These are phyloP conservation scores for Propithecus deckenii DNA, from an alignment of 2,797 vertebrate genomes.

Conservation along the genomic window DNA sequence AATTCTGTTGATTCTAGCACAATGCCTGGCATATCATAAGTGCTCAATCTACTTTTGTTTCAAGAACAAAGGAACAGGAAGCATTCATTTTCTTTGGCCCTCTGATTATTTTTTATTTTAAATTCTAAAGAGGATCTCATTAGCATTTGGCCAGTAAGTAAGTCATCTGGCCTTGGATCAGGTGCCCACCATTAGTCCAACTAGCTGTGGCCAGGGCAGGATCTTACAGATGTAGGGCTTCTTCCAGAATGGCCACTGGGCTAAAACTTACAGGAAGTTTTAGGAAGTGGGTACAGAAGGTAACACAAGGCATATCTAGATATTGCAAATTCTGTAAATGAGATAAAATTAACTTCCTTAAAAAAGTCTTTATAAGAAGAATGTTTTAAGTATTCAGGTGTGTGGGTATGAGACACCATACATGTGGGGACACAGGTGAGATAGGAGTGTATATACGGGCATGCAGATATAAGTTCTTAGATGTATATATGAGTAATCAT, in stretches of 20 bases:
- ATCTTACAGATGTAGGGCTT: background rate
- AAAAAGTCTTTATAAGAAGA: conserved; percentile 1
- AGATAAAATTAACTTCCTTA: background rate
- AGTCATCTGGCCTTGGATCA: background rate
- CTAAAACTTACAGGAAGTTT: background rate
- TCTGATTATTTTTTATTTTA: background rate
- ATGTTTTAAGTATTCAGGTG: background rate
- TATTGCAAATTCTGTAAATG: background rate
- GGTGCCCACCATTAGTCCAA: background rate
- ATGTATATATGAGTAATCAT: background rate
- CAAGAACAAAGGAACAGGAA: background rate
- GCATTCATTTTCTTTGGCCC: background rate
- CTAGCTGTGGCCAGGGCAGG: background rate
- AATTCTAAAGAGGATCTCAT: background rate
- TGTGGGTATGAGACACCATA: background rate
- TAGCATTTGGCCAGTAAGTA: background rate
- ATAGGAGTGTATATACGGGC: background rate
- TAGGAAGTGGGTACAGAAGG: background rate
- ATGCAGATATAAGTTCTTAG: background rate
- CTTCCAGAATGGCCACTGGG: background rate
- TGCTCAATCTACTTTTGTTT: background rate
- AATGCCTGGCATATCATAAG: background rate
- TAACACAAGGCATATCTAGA: background rate
- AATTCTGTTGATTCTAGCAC: background rate
- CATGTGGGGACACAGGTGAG: background rate